Percentiles rank a stretch among this genome's conserved stretches.
Conservation (phyloP, 2,113 vertebrate species). For the Echinops telfairi region DNA sequence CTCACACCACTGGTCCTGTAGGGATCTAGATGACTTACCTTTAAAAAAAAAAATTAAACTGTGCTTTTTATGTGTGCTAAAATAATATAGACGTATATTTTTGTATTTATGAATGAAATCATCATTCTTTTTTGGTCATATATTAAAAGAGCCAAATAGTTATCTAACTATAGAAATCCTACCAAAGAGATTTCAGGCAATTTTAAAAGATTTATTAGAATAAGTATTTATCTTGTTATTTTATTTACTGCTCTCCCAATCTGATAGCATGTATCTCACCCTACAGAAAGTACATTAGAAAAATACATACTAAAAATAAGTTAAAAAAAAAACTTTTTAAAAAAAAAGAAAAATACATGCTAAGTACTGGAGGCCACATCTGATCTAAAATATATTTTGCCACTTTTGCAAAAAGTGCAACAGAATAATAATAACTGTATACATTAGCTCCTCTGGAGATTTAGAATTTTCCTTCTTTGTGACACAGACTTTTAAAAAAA, state of each 20-base stretch:
- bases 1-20: too few species aligned
- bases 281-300: not conserved
- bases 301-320: not conserved
- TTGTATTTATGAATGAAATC: too few species aligned
- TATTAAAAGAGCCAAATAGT: not conserved
- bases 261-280: not conserved
- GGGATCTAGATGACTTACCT: conserved; percentile 53
- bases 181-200: conserved; percentile 31
- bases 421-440: conserved; percentile 37
- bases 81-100: not conserved
- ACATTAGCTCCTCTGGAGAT: conserved; percentile 66
- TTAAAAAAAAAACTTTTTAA: too few species aligned
- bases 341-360: not conserved
- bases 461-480: conserved; percentile 79
- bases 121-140: too few species aligned
- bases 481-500: conserved; percentile 81
- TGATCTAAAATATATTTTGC: conserved; percentile 16
- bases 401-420: conserved; percentile 39
- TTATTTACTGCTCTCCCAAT: conserved; percentile 34
- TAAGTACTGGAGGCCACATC: conserved; percentile 18
- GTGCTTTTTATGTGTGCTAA: conserved; percentile 15
- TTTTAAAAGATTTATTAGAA: not conserved
- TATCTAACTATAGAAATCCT: conserved; percentile 13
- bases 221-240: conserved; percentile 8
- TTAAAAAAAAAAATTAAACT: too few species aligned